Evolutionary conservation across 2,113 vertebrate genomes (phyloP).

Genomic region (Carassius auratus): DNA sequence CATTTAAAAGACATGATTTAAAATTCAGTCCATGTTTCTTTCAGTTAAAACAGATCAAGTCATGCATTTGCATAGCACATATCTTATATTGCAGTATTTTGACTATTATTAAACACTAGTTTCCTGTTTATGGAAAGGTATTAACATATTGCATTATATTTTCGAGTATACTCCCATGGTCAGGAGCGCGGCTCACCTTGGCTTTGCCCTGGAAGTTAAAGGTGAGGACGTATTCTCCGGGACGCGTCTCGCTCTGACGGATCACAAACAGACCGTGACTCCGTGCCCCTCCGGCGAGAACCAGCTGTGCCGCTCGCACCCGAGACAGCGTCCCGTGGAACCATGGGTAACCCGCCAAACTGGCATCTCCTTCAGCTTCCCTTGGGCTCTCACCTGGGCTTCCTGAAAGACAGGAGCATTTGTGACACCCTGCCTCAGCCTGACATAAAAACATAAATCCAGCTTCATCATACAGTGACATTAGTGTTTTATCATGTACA

Average conservation of each 20-base stretch:
- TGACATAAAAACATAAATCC: too few species aligned
- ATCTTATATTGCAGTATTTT: not conserved
- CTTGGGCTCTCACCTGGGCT: slow-evolving; percentile 69
- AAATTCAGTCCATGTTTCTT: too few species aligned
- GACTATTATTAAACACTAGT: not conserved
- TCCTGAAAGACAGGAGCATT: slow-evolving; percentile 51
- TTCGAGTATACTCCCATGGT: not conserved
- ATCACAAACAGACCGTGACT: slow-evolving; percentile 96
- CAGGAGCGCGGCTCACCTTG: slow-evolving; percentile 77
- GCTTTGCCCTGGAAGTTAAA: slow-evolving; percentile 99
- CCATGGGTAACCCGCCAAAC: slow-evolving; percentile 89
- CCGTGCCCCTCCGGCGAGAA: slow-evolving; percentile 85
- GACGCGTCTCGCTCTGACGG: slow-evolving; percentile 94
- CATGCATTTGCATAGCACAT: too few species aligned
- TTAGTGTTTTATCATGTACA: not conserved
- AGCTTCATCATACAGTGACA: not conserved
- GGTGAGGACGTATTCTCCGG: slow-evolving; percentile 94
- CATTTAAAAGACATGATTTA: too few species aligned
- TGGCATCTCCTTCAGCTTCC: slow-evolving; percentile 70
- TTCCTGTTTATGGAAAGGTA: too few species aligned
- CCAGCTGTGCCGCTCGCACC: slow-evolving; percentile 92
- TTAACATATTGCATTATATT: too few species aligned
- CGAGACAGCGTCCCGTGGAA: slow-evolving; percentile 94
- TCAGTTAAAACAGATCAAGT: too few species aligned
- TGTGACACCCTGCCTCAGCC: too few species aligned